A percentile compares a stretch with the other conserved stretches of the same genome.
Evolutionary conservation across 2,888 invertebrate genomes (phyloP).

Genomic region (Rhingia campestris): DNA sequence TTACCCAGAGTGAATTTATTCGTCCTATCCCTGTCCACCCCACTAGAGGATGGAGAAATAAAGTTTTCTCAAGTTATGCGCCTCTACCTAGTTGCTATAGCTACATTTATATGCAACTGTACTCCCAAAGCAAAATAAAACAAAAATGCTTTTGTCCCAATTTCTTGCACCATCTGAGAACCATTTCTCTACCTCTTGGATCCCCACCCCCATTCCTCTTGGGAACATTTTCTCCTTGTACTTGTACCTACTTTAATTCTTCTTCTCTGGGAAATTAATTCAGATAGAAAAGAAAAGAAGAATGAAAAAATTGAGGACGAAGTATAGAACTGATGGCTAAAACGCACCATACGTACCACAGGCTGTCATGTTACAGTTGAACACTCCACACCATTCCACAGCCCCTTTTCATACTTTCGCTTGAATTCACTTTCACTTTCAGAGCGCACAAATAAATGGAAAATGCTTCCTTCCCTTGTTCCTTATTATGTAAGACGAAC

Average conservation of each 20-base stretch:
- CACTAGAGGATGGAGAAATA: slow-evolving; percentile 20
- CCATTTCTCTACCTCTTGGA: slow-evolving; percentile 20
- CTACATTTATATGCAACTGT: slow-evolving; percentile 48
- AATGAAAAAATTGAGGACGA: slow-evolving; percentile 28
- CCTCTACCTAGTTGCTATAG: slow-evolving; percentile 38
- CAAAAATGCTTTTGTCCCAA: slow-evolving; percentile 66
- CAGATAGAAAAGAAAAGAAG: slow-evolving; percentile 50
- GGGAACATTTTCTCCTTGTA: slow-evolving; percentile 67
- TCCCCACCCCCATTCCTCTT: slow-evolving; percentile 46
- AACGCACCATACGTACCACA: slow-evolving; percentile 60
- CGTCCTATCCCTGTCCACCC: slow-evolving; percentile 6
- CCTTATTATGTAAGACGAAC: slow-evolving; percentile 70
- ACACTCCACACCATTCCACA: slow-evolving; percentile 31
- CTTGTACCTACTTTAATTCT: slow-evolving; percentile 52
- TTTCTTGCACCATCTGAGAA: slow-evolving; percentile 70
- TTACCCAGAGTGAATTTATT: slow-evolving; percentile 44
- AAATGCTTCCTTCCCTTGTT: slow-evolving; percentile 61
- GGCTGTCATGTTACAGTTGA: slow-evolving; percentile 72
- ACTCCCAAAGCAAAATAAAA: slow-evolving; percentile 55
- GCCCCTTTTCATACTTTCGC: slow-evolving; percentile 47
- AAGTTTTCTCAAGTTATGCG: slow-evolving; percentile 70
- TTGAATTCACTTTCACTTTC: slow-evolving; percentile 72
- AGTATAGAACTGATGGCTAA: slow-evolving; percentile 34
- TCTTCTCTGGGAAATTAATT: slow-evolving; percentile 68
- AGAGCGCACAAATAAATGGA: slow-evolving; percentile 33